Percentiles rank a stretch among this genome's conserved stretches.
Conservation (phyloP, 35 echinoderm and acorn worm species). For the Diadema setosum region DNA sequence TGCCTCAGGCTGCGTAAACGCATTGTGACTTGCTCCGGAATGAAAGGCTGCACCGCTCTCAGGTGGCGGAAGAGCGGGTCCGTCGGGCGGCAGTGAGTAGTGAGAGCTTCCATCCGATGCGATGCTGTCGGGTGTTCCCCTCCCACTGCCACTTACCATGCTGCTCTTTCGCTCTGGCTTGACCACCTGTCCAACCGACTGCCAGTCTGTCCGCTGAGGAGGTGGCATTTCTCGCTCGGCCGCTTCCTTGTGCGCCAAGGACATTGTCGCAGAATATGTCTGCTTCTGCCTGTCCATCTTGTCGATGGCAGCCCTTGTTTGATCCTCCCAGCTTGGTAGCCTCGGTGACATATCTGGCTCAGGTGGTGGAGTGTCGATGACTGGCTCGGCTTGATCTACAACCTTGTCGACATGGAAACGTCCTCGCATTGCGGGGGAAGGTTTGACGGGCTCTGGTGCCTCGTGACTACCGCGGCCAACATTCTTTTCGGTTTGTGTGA, state of each 20-base stretch:
- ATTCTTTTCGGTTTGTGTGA: slow-evolving; percentile 13
- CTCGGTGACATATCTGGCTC: background rate
- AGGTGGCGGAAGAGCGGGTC: background rate
- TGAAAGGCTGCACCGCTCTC: background rate
- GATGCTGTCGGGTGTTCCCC: slow-evolving; percentile 84
- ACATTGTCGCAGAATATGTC: background rate
- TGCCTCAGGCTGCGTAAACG: background rate
- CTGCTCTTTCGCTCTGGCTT: slow-evolving; percentile 63
- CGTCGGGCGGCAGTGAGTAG: slow-evolving; percentile 4
- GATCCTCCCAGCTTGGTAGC: background rate
- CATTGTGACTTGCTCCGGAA: background rate
- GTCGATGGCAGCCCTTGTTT: background rate
- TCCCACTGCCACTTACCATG: slow-evolving; percentile 44
- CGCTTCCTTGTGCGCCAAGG: background rate
- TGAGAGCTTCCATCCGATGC: slow-evolving; percentile 56
- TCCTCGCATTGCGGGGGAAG: background rate
- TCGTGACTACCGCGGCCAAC: background rate
- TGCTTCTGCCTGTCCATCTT: background rate
- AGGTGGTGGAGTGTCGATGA: background rate
- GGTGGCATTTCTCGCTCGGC: slow-evolving; percentile 2
- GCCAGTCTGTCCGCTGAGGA: background rate
- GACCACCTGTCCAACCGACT: background rate
- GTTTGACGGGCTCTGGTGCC: background rate
- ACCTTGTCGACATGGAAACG: slow-evolving; percentile 48
- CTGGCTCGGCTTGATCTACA: background rate